Evolutionary conservation across 37 sponge, comb jelly and placozoan genomes (phyloP), one percentile per base, ranked within the genome.

Genomic region (Aplysina aerophoba): DNA sequence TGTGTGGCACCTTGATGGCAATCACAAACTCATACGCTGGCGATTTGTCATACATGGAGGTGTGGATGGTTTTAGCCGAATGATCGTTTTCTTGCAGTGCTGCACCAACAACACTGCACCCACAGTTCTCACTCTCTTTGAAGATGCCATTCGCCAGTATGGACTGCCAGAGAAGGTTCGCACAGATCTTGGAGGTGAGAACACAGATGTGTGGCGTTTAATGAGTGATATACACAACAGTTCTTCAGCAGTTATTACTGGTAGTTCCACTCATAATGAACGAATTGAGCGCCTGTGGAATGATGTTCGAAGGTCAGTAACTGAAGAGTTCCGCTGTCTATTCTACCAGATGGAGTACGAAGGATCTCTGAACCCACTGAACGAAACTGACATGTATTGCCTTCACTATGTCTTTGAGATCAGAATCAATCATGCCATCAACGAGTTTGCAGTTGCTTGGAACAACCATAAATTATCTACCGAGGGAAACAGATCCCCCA

Each of bases 41-140:
- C 69, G 69, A 25, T 67, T 67, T 24, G 69, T 67, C 13, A 67
- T 67, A 67, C 69, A 67, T 67, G 69, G 69, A 67, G 69, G 69
- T 25, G 69, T 67, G n/a, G 69, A 67, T 67, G 69, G 69, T n/a
- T 67, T 25, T 22, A 67, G 69, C 27, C 69, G 69, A 67, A 67
- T 67, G 69, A 67, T 67, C n/a, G 80, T 78, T 14, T 78, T 34
- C 44, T 41, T 78, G 80, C 80, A 78, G 24, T 78, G 80, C 50
- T 78, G 41, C 56, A 78, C 80, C 20, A 78, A 78, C 25, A 78
- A 78, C 80, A 78, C n/a, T 41, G 80, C 80, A 54, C 41, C 80
- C n/a, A 78, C 80, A 54, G 80, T 78, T 25, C 80, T 78, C 56
- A 20, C 41, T 41, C 15, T 14, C 55, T 78, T 78, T 25, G 31